Base-by-base conservation (phyloP, 37 sponge, comb jelly and placozoan species). In the Cliona cf. orientalis region DNA sequence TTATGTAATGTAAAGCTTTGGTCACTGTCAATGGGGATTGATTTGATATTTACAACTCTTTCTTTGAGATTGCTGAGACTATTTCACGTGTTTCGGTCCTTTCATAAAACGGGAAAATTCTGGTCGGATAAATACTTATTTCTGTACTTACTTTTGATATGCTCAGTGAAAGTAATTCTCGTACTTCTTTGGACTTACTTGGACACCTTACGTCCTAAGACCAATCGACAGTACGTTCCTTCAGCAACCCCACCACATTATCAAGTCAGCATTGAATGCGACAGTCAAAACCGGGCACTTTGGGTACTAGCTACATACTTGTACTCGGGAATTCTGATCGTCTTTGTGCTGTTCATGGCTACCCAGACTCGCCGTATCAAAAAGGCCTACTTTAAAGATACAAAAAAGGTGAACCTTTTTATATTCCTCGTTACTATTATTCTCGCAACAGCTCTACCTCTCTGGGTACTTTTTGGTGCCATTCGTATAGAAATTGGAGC, bases 351-450 rank as follows among this genome's bases (percentile, higher is more conserved):
- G 33, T 57, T 78, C 38, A 36, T 78, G 40, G 78, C 78, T 38
- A 17, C 63, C 6, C 78, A 39, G 29, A 78, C 78, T 1, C 39
- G 78, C 12, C 58, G 63, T 36, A 36, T 78, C 42, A 78, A 78
- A 34, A n/a, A 32, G 64, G 9, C 2, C 3, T 36, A 78, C 5
- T 78, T 78, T 66, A 78, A 63, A 64, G 78, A 78, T 66, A 78
- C 78, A n/a, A 78, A 78, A 63, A 78, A 78, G 38, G 60, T 78
- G 17, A 63, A 42, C 31, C 28, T 44, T 4, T 78, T 22, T 32
- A 60, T 78, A 6, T 71, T 35, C 3, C n/a, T n/a, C n/a, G n/a
- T n/a, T n/a, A n/a, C n/a, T n/a, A n/a, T n/a, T n/a, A n/a, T n/a
- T n/a, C n/a, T n/a, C n/a, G n/a, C n/a, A n/a, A n/a, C n/a, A n/a